These are phyloP conservation scores for Nephrotoma flavescens DNA, from an alignment of 2,888 invertebrate species.

Conservation along the genomic window DNA sequence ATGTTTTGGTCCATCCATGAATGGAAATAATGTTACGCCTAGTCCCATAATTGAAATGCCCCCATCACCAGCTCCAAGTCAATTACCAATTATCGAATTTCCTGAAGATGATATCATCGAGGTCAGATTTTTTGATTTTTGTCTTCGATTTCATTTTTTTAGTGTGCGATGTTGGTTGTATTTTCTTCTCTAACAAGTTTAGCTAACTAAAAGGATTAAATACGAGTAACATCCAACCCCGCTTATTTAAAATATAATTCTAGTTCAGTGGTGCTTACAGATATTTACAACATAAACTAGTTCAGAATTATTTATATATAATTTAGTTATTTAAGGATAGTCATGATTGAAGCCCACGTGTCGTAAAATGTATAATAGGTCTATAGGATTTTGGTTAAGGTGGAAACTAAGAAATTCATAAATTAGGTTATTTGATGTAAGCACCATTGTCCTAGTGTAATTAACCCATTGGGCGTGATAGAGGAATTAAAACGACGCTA, in stretches of 20 bases:
- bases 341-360: no score
- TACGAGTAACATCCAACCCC: not conserved
- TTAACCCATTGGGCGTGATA: not conserved
- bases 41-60: constrained; percentile 42
- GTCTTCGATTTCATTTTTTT: not conserved
- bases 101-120: constrained; percentile 70
- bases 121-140: constrained; percentile 25
- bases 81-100: constrained; percentile 67
- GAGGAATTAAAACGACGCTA: not conserved
- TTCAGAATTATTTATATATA: no score
- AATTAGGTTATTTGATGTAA: no score
- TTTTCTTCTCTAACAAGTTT: not conserved
- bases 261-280: not conserved
- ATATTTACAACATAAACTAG: not conserved
- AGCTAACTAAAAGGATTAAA: not conserved
- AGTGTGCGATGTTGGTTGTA: constrained; percentile 8
- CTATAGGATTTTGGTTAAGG: no score
- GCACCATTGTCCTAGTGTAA: not conserved
- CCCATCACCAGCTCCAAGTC: constrained; percentile 39
- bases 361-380: no score
- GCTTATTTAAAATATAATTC: not conserved
- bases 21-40: constrained; percentile 41
- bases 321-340: no score
- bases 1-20: constrained; percentile 19
- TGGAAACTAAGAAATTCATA: no score